phyloP scores from a whole-genome alignment of 2,113 vertebrate genomes.

The Ivindomyrus marchei region DNA sequence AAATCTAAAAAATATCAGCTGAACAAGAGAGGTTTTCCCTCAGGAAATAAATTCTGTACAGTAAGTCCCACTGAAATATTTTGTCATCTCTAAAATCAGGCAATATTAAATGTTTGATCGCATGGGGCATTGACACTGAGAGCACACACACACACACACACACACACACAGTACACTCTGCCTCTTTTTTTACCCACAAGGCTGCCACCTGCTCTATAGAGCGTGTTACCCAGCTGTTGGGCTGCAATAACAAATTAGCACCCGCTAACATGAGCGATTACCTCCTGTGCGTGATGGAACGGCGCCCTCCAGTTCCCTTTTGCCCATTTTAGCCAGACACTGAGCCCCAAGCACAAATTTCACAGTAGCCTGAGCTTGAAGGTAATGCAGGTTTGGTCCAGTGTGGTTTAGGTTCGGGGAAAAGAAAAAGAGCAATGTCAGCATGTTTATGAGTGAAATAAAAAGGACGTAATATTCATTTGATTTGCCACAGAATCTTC shows the following conservation, averaged over 20 bases:
- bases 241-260: constrained; percentile 70
- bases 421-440: not conserved
- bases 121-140: not conserved
- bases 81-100: not conserved
- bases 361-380: not conserved
- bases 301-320: not conserved
- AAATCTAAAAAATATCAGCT: not conserved
- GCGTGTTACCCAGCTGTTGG: constrained; percentile 68
- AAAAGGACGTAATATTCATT: not conserved
- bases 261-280: constrained; percentile 54
- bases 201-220: constrained; percentile 69
- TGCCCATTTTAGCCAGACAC: not conserved
- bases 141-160: constrained; percentile 18
- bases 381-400: not conserved
- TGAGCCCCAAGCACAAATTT: not conserved
- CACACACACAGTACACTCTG: constrained; percentile 52
- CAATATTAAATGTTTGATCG: not conserved
- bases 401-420: not conserved
- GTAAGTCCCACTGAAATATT: not conserved
- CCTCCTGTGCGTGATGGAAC: constrained; percentile 41
- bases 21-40: not conserved
- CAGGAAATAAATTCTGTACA: not conserved
- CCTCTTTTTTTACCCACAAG: constrained; percentile 44
- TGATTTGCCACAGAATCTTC: not conserved
- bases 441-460: not conserved